Conservation (phyloP, 2,113 vertebrate genomes). For the Chinchilla lanigera region DNA sequence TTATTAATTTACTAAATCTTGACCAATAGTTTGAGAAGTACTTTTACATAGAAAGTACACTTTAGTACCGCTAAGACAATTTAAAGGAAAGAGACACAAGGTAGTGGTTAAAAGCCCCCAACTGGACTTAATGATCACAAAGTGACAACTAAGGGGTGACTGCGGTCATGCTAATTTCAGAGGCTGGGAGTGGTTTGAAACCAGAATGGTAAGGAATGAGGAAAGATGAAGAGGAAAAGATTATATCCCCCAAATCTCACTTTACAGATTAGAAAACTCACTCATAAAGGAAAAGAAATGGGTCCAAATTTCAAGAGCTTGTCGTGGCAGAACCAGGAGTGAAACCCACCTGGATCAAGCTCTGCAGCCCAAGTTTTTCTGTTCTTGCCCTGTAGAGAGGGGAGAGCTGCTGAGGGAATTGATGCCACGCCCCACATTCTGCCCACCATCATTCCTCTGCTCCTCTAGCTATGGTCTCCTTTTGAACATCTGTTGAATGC, state of each 20-base stretch:
- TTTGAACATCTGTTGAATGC: background rate
- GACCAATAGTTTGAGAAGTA: background rate
- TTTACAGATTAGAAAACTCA: background rate
- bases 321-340: background rate
- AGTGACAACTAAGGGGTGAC: background rate
- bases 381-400: accelerated
- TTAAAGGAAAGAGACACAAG: background rate
- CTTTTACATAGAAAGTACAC: background rate
- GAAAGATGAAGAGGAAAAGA: background rate
- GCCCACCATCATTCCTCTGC: background rate
- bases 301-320: background rate
- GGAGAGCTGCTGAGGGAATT: background rate
- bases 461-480: background rate
- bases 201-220: background rate
- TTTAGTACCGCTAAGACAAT: background rate
- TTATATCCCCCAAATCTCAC: background rate
- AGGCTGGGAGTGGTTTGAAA: background rate
- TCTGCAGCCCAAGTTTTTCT: background rate
- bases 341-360: background rate
- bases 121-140: background rate
- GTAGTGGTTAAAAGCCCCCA: background rate
- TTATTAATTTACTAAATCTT: background rate
- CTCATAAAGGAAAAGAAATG: background rate
- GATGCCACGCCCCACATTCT: background rate
- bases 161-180: background rate